Percentiles rank a stretch among this genome's conserved stretches.
Conservation (phyloP, 2,888 invertebrate genomes). For the Melanchra persicariae region DNA sequence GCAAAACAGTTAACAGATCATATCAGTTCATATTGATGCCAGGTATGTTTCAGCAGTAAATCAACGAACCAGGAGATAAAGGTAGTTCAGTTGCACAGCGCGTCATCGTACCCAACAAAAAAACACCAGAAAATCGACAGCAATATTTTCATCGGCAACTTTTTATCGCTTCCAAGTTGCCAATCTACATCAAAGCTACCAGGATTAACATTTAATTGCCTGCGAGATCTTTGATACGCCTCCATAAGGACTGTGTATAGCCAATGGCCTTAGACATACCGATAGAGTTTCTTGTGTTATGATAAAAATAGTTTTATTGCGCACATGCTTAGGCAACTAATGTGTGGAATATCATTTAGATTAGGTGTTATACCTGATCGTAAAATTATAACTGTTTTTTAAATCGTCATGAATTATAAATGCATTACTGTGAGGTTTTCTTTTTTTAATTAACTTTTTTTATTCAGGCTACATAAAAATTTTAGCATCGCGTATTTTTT, state of each 20-base stretch:
- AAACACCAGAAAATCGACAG: not conserved
- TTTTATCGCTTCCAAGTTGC: conserved; percentile 38
- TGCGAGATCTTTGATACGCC: conserved; percentile 73
- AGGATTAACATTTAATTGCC: conserved; percentile 82
- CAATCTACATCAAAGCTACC: conserved; percentile 64
- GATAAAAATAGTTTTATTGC: conserved; percentile 58
- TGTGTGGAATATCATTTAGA: conserved; percentile 23
- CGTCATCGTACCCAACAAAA: not conserved
- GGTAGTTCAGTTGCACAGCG: not conserved
- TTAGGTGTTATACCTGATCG: conserved; percentile 17
- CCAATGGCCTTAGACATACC: conserved; percentile 67
- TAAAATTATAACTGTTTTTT: conserved; percentile 6
- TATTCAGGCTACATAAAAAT: not conserved
- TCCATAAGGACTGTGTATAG: conserved; percentile 68
- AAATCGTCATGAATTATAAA: not conserved
- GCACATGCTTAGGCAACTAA: conserved; percentile 25
- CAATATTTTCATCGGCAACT: conserved; percentile 25
- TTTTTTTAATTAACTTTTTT: not conserved
- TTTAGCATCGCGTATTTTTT: not conserved
- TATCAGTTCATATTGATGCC: conserved; percentile 15
- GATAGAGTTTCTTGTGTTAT: conserved; percentile 53
- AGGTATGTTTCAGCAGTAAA: not conserved
- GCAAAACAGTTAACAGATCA: not conserved
- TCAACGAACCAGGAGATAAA: not conserved
- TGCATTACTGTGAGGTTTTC: not conserved